Evolutionary conservation across 53 echinoderm and acorn worm genomes (phyloP), one percentile per base, ranked within the genome.

Genomic region (Echinarachnius parma): DNA sequence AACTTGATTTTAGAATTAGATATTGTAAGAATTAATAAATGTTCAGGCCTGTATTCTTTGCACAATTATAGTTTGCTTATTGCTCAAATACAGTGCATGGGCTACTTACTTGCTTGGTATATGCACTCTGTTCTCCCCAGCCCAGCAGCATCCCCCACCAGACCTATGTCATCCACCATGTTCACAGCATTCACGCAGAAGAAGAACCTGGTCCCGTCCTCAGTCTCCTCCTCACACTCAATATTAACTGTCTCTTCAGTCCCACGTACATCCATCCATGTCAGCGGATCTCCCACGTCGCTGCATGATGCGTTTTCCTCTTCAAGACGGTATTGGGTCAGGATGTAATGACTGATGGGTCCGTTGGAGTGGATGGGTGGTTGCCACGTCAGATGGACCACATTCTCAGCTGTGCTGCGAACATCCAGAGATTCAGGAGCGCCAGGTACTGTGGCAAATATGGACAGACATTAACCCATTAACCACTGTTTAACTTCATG

Each of bases 331-430:
- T n/a, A 1, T 21, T 0, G 3, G 24, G 64, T 11, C 10, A 0
- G 28, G 39, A 22, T 21, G 34, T 69, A 69, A 53, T 53, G 8
- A 53, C 21, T 53, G 21, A 53, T 69, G 9, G 70, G 70, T 27
- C 70, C 70, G 22, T 69, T 69, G 21, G 70, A 53, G 27, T 69
- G 70, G 4, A 26, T 9, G 21, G 70, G 70, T 33, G 70, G 35
- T 5, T 52, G 53, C 70, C 70, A 69, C 3, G 16, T 22, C 4
- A 69, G 16, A 22, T 7, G 25, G 22, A 69, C 36, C 34, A 13
- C 9, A 32, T 53, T 37, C 21, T 32, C 1, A 8, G 21, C 20
- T 14, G 52, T 50, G 13, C 20, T 19, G 15, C 4, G 19, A 4
- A 50, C 19, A 18, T 9, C 19, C 52, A 50, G 52, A 18, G 15